These are phyloP conservation scores for Imbricaverruca yamaguchii DNA, from an alignment of 2,888 invertebrate species.

Conservation along the genomic window DNA sequence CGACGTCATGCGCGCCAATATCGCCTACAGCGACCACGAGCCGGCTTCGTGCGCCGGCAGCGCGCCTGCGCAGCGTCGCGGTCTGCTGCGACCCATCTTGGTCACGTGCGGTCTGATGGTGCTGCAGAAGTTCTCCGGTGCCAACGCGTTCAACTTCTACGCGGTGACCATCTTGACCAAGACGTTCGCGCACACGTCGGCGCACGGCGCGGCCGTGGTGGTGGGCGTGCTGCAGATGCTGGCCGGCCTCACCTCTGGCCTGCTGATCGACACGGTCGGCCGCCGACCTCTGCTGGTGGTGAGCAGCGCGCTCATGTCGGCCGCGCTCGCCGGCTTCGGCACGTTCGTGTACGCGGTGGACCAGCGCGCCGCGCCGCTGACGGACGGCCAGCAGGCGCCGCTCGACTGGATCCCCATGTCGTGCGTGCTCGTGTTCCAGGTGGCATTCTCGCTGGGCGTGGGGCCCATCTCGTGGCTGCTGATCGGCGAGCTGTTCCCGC, in stretches of 20 bases:
- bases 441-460: conserved; percentile 75
- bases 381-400: too few species aligned
- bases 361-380: too few species aligned
- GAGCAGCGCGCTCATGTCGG: conserved; percentile 75
- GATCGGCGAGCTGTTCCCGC: conserved; percentile 72
- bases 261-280: conserved; percentile 78
- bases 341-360: conserved; percentile 66
- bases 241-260: conserved; percentile 52
- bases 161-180: conserved; percentile 77
- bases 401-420: conserved; percentile 59
- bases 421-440: conserved; percentile 73
- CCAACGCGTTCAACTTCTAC: conserved; percentile 76
- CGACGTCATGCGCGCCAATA: conserved; percentile 60
- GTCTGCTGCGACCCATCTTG: conserved; percentile 57
- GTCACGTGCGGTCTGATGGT: conserved; percentile 84
- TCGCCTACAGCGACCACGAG: conserved; percentile 39
- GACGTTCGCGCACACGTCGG: conserved; percentile 72
- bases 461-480: conserved; percentile 80
- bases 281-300: conserved; percentile 72
- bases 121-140: conserved; percentile 69
- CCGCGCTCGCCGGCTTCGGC: conserved; percentile 74
- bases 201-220: conserved; percentile 67
- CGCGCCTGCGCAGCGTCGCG: conserved; percentile 38
- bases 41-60: conserved; percentile 35
- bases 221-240: conserved; percentile 52